Evolutionary conservation across 2,888 invertebrate genomes (phyloP).

Genomic region (Phengaris alcon): DNA sequence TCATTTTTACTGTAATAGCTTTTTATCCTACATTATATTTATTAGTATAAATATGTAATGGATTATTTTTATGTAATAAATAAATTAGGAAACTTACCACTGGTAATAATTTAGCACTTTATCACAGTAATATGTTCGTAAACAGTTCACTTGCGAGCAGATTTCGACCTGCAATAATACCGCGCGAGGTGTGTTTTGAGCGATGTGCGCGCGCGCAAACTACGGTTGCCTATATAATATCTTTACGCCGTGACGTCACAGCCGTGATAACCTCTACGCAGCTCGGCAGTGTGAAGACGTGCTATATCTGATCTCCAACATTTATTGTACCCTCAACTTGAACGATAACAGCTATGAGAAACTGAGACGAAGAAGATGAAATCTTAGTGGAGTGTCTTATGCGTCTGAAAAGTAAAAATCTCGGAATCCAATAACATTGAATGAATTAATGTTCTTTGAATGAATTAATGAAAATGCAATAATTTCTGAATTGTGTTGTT

Average conservation of each 20-base stretch:
- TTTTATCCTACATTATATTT: no score
- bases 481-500: no score
- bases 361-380: neutral
- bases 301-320: constrained; percentile 43
- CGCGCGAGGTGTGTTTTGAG: constrained; percentile 36
- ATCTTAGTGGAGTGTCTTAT: neutral
- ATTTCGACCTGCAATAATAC: constrained; percentile 26
- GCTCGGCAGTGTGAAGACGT: constrained; percentile 44
- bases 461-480: no score
- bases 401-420: no score
- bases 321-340: neutral
- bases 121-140: constrained; percentile 1
- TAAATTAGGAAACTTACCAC: constrained; percentile 6
- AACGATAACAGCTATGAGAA: constrained; percentile 1
- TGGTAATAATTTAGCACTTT: neutral
- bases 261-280: constrained; percentile 44
- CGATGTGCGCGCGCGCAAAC: constrained; percentile 69
- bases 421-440: no score
- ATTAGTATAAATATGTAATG: no score
- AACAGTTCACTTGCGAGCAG: neutral
- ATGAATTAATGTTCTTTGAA: no score
- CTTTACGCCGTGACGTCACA: constrained; percentile 62
- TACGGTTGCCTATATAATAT: constrained; percentile 67
- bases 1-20: no score
- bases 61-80: neutral